phyloP scores from a whole-genome alignment of 1,140 invertebrate genomes.

The Zaprionus africanus region DNA sequence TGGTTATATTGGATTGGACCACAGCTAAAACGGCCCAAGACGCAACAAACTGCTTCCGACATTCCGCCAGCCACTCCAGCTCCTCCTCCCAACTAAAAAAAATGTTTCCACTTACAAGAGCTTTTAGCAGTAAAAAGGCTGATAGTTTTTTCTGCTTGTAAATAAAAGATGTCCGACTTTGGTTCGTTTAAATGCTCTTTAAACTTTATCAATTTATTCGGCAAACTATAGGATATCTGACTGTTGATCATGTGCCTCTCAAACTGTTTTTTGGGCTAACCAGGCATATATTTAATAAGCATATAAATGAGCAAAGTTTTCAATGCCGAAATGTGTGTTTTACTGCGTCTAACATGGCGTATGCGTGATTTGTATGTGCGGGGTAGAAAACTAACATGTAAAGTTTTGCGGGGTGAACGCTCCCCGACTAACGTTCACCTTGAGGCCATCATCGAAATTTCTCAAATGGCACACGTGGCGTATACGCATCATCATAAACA shows the following conservation, averaged over 20 bases:
- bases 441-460: constrained; percentile 40
- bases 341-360: constrained; percentile 39
- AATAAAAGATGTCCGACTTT: background rate
- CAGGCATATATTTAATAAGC: constrained; percentile 72
- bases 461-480: constrained; percentile 44
- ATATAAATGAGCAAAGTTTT: constrained; percentile 76
- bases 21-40: background rate
- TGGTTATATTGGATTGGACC: constrained; percentile 32
- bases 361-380: constrained; percentile 57
- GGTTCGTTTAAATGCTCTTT: constrained; percentile 1
- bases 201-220: background rate
- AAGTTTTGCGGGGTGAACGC: background rate
- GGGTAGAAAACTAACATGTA: constrained; percentile 2
- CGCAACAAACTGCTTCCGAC: background rate
- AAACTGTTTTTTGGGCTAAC: constrained; percentile 6
- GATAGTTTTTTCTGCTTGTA: background rate
- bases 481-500: constrained; percentile 49
- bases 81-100: too few species aligned
- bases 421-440: constrained; percentile 10
- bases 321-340: constrained; percentile 59
- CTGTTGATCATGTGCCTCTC: constrained; percentile 5
- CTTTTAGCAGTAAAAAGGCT: constrained; percentile 1
- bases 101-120: background rate
- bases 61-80: too few species aligned
- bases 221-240: constrained; percentile 6